A percentile compares a stretch with the other conserved stretches of the same genome.
These are phyloP conservation scores for Colinus virginianus DNA, from an alignment of 2,113 vertebrate genomes.

Conservation along the genomic window DNA sequence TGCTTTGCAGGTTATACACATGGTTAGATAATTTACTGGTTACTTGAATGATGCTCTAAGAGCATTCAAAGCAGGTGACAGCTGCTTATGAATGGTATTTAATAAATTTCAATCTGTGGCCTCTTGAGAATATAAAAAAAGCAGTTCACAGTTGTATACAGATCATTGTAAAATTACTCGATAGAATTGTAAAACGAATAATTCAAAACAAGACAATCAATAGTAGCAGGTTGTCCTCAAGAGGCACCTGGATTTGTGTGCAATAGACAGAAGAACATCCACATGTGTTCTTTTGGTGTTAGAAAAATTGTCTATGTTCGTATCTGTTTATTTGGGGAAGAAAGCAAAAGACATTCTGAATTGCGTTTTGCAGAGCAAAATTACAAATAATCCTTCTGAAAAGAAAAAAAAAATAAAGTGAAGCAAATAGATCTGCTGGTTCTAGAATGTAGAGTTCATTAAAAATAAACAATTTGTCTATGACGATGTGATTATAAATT, in stretches of 20 bases:
- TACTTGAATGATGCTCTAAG: background rate
- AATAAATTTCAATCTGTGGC: background rate
- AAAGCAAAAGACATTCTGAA: background rate
- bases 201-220: background rate
- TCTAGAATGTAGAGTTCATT: background rate
- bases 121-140: background rate
- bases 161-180: background rate
- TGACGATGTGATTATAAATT: accelerated
- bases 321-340: background rate
- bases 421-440: background rate
- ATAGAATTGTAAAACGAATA: background rate
- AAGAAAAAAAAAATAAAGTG: background rate
- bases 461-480: background rate
- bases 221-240: background rate
- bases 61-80: background rate
- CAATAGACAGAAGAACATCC: background rate
- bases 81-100: background rate
- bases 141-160: background rate
- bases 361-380: background rate
- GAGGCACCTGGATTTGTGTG: background rate
- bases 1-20: background rate
- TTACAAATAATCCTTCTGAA: background rate
- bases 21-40: background rate
- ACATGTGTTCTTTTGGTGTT: background rate
- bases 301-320: background rate